These are phyloP conservation scores for Hylaea fasciaria DNA, from an alignment of 2,888 invertebrate species.

Conservation along the genomic window DNA sequence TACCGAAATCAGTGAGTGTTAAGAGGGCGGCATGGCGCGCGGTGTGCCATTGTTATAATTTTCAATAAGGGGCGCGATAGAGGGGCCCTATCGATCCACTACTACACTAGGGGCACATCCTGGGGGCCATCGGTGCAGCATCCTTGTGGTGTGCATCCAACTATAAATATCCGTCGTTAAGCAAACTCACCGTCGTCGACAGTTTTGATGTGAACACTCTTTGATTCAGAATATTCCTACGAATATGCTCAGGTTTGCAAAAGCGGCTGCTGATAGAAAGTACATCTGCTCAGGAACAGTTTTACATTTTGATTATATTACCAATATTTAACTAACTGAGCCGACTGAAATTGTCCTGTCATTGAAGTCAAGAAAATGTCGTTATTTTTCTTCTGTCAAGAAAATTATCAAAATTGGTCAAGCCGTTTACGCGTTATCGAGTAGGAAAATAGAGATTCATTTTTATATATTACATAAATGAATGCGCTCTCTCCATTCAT, in stretches of 20 bases:
- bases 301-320: too few species aligned
- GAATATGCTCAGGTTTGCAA: background rate
- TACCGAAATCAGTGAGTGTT: slow-evolving; percentile 84
- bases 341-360: too few species aligned
- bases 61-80: slow-evolving; percentile 84
- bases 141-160: slow-evolving; percentile 77
- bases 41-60: slow-evolving; percentile 85
- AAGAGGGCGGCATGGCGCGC: slow-evolving; percentile 75
- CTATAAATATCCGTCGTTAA: slow-evolving; percentile 60
- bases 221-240: background rate
- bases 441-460: too few species aligned
- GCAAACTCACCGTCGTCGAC: slow-evolving; percentile 16
- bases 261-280: background rate
- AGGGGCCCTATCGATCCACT: slow-evolving; percentile 80
- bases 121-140: slow-evolving; percentile 55
- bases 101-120: slow-evolving; percentile 60
- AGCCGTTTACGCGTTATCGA: too few species aligned
- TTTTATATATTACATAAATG: too few species aligned
- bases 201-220: slow-evolving; percentile 7
- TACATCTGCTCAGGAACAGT: too few species aligned
- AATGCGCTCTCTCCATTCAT: too few species aligned
- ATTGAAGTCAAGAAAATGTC: too few species aligned
- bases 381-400: too few species aligned
- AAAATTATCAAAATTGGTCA: too few species aligned
- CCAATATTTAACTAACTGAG: too few species aligned